phyloP scores from a whole-genome alignment of 2,113 vertebrate genomes.

The Psilopogon haemacephalus region DNA sequence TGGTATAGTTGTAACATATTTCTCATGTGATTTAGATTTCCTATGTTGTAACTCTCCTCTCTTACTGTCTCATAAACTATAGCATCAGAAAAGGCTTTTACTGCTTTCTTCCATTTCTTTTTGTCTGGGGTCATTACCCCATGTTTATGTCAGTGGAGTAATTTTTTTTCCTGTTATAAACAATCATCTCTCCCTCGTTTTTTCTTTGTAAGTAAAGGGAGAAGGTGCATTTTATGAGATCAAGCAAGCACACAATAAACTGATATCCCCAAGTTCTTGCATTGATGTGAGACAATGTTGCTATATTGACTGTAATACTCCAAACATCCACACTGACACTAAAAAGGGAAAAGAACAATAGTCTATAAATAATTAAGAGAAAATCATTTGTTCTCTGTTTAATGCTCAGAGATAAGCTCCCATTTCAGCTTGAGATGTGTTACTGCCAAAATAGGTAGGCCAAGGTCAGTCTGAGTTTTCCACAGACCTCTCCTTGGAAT shows the following conservation, averaged over 20 bases:
- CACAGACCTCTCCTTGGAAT: neutral
- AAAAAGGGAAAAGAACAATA: conserved; percentile 13
- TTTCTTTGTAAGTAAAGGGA: neutral
- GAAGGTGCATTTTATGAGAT: neutral
- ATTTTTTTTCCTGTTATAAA: neutral
- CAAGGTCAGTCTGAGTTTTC: conserved; percentile 34
- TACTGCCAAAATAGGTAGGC: conserved; percentile 2
- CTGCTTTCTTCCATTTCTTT: neutral
- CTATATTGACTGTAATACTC: conserved; percentile 10
- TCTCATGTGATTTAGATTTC: neutral
- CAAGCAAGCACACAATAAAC: neutral
- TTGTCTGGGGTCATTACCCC: neutral
- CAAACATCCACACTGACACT: neutral
- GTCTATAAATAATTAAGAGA: conserved; percentile 64
- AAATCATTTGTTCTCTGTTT: conserved; percentile 44
- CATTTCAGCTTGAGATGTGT: neutral
- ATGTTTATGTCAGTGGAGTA: neutral
- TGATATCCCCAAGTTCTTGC: neutral
- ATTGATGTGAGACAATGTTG: neutral
- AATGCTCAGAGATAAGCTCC: conserved; percentile 35
- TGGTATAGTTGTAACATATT: neutral
- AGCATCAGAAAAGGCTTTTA: neutral
- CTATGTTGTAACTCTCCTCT: neutral
- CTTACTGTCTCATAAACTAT: neutral
- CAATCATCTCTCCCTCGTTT: neutral